Conservation (phyloP, 2,888 invertebrate genomes). For the Notocelia uddmanniana region DNA sequence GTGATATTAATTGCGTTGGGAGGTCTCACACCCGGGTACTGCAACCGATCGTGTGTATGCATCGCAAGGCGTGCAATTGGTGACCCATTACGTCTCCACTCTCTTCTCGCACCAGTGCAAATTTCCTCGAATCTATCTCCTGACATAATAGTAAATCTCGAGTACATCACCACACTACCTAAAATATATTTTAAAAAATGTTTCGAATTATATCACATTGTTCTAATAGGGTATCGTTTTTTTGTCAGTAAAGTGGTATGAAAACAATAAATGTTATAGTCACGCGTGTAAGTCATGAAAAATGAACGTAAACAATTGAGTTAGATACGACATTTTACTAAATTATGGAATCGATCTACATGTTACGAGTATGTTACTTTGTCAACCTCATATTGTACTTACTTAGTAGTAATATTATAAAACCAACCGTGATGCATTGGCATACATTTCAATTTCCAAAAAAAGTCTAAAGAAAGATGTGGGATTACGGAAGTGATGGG, state of each 20-base stretch:
- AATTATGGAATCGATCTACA: neutral
- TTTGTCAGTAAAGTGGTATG: neutral
- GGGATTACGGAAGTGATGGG: neutral
- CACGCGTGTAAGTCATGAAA: conserved; percentile 1
- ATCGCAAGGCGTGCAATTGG: too few species aligned
- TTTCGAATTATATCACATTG: neutral
- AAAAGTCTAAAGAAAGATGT: neutral
- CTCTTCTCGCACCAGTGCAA: too few species aligned
- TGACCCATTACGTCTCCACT: too few species aligned
- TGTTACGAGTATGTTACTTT: neutral
- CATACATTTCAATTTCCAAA: neutral
- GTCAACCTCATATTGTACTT: neutral
- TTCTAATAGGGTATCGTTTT: neutral
- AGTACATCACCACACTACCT: too few species aligned
- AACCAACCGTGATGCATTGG: neutral
- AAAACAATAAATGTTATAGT: conserved; percentile 13
- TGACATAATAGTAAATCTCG: too few species aligned
- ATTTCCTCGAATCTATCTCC: too few species aligned
- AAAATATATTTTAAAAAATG: neutral
- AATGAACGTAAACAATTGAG: neutral
- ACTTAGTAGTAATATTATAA: neutral
- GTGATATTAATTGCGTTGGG: too few species aligned
- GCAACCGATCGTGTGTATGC: too few species aligned
- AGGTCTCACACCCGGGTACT: too few species aligned
- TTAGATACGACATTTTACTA: neutral